Percentiles rank a stretch among this genome's conserved stretches.
Evolutionary conservation across 2,888 invertebrate species (phyloP).

Genomic region (Ypsolopha scabrella): DNA sequence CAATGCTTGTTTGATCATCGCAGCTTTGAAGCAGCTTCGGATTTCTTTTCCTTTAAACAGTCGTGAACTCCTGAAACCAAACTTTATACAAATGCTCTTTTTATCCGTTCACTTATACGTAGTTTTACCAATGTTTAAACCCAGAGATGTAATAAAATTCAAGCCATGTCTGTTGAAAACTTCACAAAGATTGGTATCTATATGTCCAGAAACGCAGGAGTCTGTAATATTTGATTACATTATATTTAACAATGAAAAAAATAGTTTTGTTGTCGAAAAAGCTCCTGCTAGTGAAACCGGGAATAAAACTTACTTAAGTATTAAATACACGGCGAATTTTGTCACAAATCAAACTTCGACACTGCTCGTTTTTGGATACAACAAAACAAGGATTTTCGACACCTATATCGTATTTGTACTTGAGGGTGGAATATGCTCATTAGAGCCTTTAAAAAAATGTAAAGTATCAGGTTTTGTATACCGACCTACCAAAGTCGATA

Average conservation of each 20-base stretch:
- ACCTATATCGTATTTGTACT: slow-evolving; percentile 49
- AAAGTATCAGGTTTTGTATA: slow-evolving; percentile 52
- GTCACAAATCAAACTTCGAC: slow-evolving; percentile 35
- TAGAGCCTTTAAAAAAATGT: slow-evolving; percentile 44
- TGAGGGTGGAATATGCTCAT: slow-evolving; percentile 31
- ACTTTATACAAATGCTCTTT: slow-evolving; percentile 70
- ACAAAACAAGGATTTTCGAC: slow-evolving; percentile 58
- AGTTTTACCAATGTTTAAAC: slow-evolving; percentile 61
- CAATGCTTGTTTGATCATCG: slow-evolving; percentile 67
- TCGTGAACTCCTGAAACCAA: slow-evolving; percentile 61
- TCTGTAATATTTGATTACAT: slow-evolving; percentile 36
- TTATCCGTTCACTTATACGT: slow-evolving; percentile 67
- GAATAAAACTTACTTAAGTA: slow-evolving; percentile 42
- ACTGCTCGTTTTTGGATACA: slow-evolving; percentile 51
- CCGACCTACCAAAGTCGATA: slow-evolving; percentile 46
- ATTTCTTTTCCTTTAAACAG: slow-evolving; percentile 67
- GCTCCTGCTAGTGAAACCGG: slow-evolving; percentile 33
- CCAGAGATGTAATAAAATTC: slow-evolving; percentile 50
- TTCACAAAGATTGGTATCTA: slow-evolving; percentile 39
- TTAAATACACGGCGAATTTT: slow-evolving; percentile 52
- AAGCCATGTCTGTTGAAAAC: slow-evolving; percentile 53
- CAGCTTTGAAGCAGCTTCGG: slow-evolving; percentile 64
- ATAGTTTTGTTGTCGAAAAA: slow-evolving; percentile 49
- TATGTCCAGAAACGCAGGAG: slow-evolving; percentile 52
- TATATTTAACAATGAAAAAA: slow-evolving; percentile 39